Evolutionary conservation across 1,140 invertebrate species (phyloP).

Genomic region (Phenacoccus solenopsis): DNA sequence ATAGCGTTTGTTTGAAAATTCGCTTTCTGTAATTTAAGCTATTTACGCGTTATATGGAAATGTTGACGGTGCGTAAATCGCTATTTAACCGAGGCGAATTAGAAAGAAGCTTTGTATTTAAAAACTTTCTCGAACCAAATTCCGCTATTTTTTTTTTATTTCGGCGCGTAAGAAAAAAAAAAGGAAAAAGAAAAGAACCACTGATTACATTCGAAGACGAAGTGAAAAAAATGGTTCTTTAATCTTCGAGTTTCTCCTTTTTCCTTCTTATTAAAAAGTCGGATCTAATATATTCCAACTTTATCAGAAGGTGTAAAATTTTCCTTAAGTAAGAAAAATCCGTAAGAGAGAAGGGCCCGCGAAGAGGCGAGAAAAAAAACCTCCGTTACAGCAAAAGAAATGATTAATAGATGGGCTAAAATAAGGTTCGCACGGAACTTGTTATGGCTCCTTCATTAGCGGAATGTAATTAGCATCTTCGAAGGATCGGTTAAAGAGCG

Average conservation of each 20-base stretch:
- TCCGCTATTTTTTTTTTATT: no score
- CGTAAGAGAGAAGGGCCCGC: neutral
- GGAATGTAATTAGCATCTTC: slow-evolving; percentile 17
- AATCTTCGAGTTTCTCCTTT: neutral
- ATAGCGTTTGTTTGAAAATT: no score
- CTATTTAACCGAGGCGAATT: no score
- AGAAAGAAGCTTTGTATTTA: no score
- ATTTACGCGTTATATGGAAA: no score
- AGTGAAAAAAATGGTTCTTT: slow-evolving; percentile 12
- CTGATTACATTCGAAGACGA: neutral
- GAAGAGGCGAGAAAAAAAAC: neutral
- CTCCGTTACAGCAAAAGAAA: neutral
- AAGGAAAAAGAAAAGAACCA: neutral
- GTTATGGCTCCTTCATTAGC: slow-evolving; percentile 14
- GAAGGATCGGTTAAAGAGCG: neutral
- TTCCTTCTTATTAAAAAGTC: slow-evolving; percentile 16
- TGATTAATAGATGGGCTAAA: slow-evolving; percentile 15
- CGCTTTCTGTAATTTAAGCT: no score
- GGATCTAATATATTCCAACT: slow-evolving; percentile 16
- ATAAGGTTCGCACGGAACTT: slow-evolving; percentile 10
- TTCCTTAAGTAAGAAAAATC: neutral
- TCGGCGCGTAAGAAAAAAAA: no score
- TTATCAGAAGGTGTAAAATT: slow-evolving; percentile 17
- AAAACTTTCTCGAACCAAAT: no score
- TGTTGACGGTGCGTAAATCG: no score